Conservation (phyloP, 2,888 invertebrate genomes). For the Trichopoda pennipes region DNA sequence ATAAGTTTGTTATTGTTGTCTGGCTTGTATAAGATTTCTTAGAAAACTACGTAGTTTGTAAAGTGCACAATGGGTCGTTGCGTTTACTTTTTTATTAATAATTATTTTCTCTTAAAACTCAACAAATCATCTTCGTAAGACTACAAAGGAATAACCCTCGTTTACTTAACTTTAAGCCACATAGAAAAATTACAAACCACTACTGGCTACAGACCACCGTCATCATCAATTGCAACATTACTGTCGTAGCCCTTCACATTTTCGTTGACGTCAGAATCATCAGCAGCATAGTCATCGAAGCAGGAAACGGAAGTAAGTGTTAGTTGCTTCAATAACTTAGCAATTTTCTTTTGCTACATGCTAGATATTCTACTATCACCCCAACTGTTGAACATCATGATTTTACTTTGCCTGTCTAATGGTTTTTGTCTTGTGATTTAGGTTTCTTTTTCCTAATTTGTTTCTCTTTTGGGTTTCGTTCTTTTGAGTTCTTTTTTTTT, state of each 20-base stretch:
- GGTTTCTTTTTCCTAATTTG: neutral
- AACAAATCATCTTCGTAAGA: no score
- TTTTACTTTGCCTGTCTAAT: constrained; percentile 32
- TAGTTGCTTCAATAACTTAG: constrained; percentile 68
- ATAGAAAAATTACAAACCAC: constrained; percentile 50
- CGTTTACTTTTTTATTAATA: no score
- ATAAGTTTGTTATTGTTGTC: no score
- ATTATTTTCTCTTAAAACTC: no score
- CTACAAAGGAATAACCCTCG: no score
- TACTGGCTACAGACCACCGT: constrained; percentile 29
- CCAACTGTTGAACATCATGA: constrained; percentile 46
- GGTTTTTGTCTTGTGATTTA: constrained; percentile 52
- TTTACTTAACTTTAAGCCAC: constrained; percentile 34
- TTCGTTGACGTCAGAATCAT: neutral
- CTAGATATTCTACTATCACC: constrained; percentile 4
- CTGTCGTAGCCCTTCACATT: constrained; percentile 35
- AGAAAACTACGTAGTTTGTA: no score
- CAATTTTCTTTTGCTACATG: constrained; percentile 45
- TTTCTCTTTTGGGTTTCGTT: constrained; percentile 18
- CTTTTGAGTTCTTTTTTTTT: constrained; percentile 27
- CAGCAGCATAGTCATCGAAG: constrained; percentile 29
- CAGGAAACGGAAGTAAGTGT: constrained; percentile 70
- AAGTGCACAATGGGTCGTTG: no score
- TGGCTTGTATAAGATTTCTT: no score
- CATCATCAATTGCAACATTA: constrained; percentile 8